Percentiles rank a stretch among this genome's conserved stretches.
Evolutionary conservation across 2,113 vertebrate species (phyloP).

Genomic region (Alectura lathami): DNA sequence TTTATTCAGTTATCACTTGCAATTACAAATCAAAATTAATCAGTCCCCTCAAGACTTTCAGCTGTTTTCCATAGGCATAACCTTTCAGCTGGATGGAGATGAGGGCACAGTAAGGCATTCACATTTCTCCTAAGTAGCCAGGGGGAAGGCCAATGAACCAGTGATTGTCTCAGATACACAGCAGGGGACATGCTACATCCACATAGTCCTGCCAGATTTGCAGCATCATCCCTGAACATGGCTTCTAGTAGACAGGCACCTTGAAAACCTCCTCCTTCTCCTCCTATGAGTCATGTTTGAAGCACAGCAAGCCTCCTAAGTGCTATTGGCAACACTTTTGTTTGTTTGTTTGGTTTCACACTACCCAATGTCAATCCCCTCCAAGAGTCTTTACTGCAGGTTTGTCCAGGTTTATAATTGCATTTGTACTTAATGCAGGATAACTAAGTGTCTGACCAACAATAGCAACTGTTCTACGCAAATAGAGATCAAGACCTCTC

Average conservation of each 20-base stretch:
- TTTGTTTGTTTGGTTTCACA: not conserved
- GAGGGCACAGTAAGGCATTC: not conserved
- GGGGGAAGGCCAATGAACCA: accelerated
- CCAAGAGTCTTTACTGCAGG: not conserved
- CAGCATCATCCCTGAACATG: not conserved
- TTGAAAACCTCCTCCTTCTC: not conserved
- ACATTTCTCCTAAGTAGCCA: not conserved
- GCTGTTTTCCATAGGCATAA: no score
- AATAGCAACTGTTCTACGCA: not conserved
- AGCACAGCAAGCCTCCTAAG: not conserved
- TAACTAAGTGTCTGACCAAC: not conserved
- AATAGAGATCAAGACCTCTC: not conserved
- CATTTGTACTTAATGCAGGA: not conserved
- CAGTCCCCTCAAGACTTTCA: not conserved
- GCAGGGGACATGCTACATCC: not conserved
- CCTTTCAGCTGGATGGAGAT: not conserved
- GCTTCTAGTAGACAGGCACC: not conserved
- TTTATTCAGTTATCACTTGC: not conserved
- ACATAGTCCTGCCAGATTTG: not conserved
- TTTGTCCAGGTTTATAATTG: not conserved
- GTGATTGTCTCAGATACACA: not conserved
- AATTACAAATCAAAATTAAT: not conserved
- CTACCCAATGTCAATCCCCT: not conserved
- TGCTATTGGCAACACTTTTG: not conserved
- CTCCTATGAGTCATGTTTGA: not conserved